Base-by-base conservation (phyloP, 2,888 invertebrate species). In the Ellobium chinense region DNA sequence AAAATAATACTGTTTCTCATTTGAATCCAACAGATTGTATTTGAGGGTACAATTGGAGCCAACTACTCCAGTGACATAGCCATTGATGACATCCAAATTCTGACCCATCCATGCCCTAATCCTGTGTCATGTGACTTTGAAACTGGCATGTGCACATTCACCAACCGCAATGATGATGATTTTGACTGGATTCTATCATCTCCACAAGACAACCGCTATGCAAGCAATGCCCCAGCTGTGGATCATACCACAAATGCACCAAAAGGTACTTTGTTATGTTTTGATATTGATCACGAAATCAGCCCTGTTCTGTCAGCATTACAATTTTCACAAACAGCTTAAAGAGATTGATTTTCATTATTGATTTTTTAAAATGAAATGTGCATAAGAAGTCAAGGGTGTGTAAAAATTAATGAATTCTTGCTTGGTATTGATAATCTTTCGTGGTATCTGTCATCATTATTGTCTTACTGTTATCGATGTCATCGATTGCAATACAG, bases 71-170 rank as follows among this genome's bases (percentile, higher is more conserved):
- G 89, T 27, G 90, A 90, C 78, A 91, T 92, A 70, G 91, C 91
- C 27, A 85, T 92, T 69, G 92, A 92, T 85, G 92, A 92, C 81
- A 87, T 92, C 29, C 78, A 82, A 34, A 78, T 89, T 34, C 62
- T 77, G 65, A 54, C 82, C 58, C 84, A 87, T 34, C 83, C 80
- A 2, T 91, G 90, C 80, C 82, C 86, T 39, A 76, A 81, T 18
- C 85, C 85, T 36, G 89, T 88, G 1, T 85, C 86, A 29, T 93
- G 93, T 87, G 87, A 91, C 85, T 93, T 93, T 85, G 93, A 93
- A 84, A 84, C 81, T 9, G 90, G 89, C 34, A 65, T 89, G 9
- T 91, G 91, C 75, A 84, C 88, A 34, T 91, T 91, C 88, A 86
- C 84, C 62, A 91, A 91, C 84, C 78, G 85, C 31, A 85, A 87